These are phyloP conservation scores for Caenorhabditis wallacei DNA, from an alignment of 2,888 invertebrate genomes.

Conservation along the genomic window DNA sequence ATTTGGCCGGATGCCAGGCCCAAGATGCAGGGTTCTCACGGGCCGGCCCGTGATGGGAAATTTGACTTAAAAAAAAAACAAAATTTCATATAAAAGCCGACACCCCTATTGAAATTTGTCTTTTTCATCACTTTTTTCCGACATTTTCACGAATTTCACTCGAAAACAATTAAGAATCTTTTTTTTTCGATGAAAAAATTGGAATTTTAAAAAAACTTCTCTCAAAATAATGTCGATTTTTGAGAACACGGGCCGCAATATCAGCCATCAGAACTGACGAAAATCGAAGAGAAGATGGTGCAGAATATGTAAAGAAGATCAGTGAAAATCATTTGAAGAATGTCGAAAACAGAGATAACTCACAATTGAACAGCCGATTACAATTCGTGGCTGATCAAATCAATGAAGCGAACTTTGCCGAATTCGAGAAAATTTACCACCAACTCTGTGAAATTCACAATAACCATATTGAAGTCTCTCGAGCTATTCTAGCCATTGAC, in stretches of 20 bases:
- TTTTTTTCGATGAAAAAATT: too few species aligned
- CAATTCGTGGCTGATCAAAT: conserved; percentile 28
- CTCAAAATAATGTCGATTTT: too few species aligned
- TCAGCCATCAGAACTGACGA: background rate
- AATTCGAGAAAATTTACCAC: conserved; percentile 45
- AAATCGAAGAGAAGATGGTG: background rate
- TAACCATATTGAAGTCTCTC: conserved; percentile 30
- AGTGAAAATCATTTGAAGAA: background rate
- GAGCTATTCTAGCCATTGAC: conserved; percentile 45
- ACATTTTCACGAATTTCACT: too few species aligned
- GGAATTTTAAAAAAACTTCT: too few species aligned
- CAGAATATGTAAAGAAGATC: background rate
- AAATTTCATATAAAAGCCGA: too few species aligned
- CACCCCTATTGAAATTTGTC: too few species aligned
- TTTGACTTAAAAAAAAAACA: too few species aligned
- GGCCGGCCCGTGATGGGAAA: background rate
- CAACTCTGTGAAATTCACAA: conserved; percentile 48
- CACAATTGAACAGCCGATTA: conserved; percentile 25
- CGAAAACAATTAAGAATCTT: too few species aligned
- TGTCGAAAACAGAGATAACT: conserved; percentile 15
- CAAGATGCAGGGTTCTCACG: background rate
- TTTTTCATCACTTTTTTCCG: too few species aligned
- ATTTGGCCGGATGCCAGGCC: conserved; percentile 16
- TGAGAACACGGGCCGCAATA: too few species aligned
- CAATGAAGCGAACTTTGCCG: conserved; percentile 6